Percentiles rank a stretch among this genome's conserved stretches.
Evolutionary conservation across 1,140 invertebrate genomes (phyloP).

Genomic region (Grapholita molesta): DNA sequence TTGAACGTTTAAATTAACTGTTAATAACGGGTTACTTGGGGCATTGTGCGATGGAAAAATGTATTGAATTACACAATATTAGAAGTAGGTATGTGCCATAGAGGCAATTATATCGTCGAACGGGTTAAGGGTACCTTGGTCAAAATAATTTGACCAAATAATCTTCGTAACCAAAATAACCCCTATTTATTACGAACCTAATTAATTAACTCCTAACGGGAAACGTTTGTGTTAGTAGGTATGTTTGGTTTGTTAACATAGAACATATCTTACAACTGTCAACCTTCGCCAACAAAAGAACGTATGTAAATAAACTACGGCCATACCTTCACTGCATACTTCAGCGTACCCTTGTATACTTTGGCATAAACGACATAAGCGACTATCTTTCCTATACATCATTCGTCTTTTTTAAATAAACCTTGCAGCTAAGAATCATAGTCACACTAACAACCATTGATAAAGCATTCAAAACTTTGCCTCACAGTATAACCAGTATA

Average conservation of each 20-base stretch:
- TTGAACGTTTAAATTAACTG: conserved; percentile 69
- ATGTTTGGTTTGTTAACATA: no score
- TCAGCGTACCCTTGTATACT: neutral
- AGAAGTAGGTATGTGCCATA: neutral
- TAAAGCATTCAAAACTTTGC: neutral
- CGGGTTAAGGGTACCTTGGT: no score
- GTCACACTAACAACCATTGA: neutral
- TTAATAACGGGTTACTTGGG: conserved; percentile 62
- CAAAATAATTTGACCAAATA: no score
- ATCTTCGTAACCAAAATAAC: no score
- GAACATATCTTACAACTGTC: no score
- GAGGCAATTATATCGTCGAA: neutral
- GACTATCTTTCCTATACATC: neutral
- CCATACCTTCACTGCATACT: neutral
- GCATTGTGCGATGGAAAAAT: conserved; percentile 35
- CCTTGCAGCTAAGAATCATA: neutral
- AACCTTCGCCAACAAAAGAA: neutral
- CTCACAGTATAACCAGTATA: neutral
- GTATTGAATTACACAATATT: neutral
- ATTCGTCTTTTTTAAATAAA: neutral
- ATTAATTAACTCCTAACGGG: no score
- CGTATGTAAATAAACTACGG: neutral
- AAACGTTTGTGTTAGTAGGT: no score
- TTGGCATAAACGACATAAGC: neutral
- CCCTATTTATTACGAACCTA: no score